A percentile compares a stretch with the other conserved stretches of the same genome.
Conservation (phyloP, 2,888 invertebrate genomes). For the Xestobium rufovillosum region DNA sequence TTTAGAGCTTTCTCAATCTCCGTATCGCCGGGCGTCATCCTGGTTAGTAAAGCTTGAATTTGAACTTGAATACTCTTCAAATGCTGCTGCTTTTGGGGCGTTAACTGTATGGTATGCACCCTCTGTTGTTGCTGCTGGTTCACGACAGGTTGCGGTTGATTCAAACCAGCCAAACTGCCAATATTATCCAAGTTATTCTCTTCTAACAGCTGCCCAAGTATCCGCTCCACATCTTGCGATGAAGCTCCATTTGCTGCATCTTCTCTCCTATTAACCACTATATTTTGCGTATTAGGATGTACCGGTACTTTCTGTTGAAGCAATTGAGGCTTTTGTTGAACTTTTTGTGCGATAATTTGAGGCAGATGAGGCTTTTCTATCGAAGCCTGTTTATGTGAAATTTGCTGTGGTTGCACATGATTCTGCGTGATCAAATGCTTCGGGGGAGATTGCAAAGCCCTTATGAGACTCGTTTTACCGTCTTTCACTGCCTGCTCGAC, state of each 20-base stretch:
- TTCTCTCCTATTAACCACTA: conserved; percentile 21
- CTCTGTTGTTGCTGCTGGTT: conserved; percentile 42
- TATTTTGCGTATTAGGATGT: conserved; percentile 18
- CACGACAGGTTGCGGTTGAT: conserved; percentile 7
- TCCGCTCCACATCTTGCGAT: conserved; percentile 36
- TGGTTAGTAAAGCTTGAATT: conserved; percentile 56
- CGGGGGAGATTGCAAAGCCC: conserved; percentile 30
- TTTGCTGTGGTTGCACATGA: conserved; percentile 28
- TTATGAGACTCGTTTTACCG: conserved; percentile 23
- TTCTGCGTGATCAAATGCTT: conserved; percentile 33
- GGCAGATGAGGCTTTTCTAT: conserved; percentile 1
- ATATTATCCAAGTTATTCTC: conserved; percentile 26
- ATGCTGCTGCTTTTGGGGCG: conserved; percentile 61
- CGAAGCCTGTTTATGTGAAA: conserved; percentile 2
- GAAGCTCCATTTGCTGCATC: conserved; percentile 20
- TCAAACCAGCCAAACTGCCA: conserved; percentile 3
- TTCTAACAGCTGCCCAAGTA: conserved; percentile 39
- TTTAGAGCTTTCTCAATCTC: conserved; percentile 39
- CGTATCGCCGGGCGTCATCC: conserved; percentile 41
- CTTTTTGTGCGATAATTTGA: too few species aligned
- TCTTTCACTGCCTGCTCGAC: conserved; percentile 25
- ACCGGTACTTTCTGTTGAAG: conserved; percentile 17
- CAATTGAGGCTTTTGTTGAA: conserved; percentile 15
- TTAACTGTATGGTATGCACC: conserved; percentile 66
- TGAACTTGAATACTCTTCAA: conserved; percentile 59